Evolutionary conservation across 1,140 invertebrate species (phyloP).

Genomic region (Nomia melanderi): DNA sequence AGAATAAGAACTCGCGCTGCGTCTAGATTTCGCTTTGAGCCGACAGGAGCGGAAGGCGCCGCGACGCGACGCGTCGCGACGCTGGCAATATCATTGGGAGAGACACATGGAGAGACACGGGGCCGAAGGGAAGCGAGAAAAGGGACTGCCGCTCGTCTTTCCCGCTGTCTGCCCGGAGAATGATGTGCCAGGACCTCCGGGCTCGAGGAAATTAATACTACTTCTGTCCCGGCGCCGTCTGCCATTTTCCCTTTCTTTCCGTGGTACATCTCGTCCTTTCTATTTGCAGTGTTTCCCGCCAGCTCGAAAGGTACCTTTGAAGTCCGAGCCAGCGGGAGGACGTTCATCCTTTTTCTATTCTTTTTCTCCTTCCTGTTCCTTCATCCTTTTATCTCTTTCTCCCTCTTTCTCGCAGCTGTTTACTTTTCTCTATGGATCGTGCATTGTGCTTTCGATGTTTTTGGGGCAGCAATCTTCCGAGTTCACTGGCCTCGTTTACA

Average conservation of each 20-base stretch:
- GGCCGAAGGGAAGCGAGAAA: constrained; percentile 32
- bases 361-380: background rate
- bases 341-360: constrained; percentile 17
- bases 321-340: constrained; percentile 48
- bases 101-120: background rate
- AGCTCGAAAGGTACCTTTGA: constrained; percentile 57
- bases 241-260: constrained; percentile 42
- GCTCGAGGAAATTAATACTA: constrained; percentile 71
- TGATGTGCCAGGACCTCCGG: constrained; percentile 61
- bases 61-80: background rate
- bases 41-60: background rate
- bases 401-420: background rate
- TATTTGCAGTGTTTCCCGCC: constrained; percentile 56
- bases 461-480: too few species aligned
- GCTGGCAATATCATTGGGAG: constrained; percentile 34
- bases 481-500: too few species aligned
- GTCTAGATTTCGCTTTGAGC: too few species aligned
- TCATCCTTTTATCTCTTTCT: background rate
- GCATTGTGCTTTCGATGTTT: too few species aligned
- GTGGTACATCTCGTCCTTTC: constrained; percentile 51
- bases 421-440: too few species aligned
- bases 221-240: constrained; percentile 65
- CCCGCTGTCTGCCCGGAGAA: constrained; percentile 54
- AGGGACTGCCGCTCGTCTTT: constrained; percentile 31
- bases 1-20: too few species aligned